Conservation (phyloP, 2,888 invertebrate genomes). For the Eueremaeus valkanovi region DNA sequence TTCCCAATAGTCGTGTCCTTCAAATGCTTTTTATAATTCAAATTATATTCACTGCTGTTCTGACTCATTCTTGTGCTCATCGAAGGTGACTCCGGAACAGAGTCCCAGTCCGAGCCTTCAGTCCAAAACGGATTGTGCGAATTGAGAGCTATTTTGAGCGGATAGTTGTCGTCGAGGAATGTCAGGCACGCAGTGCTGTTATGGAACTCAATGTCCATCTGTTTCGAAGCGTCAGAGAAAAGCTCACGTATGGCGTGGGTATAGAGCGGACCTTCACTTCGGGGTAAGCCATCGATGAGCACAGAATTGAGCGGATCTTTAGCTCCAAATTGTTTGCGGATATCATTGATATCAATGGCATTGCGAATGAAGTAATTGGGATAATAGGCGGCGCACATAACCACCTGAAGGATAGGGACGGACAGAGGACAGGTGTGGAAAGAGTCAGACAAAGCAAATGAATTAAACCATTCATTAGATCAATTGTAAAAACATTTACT, state of each 20-base stretch:
- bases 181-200: conserved; percentile 39
- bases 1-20: conserved; percentile 19
- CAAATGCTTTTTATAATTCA: background rate
- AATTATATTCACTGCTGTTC: too few relatives aligned
- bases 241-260: conserved; percentile 45
- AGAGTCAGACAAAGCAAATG: background rate
- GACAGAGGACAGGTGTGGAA: conserved; percentile 41
- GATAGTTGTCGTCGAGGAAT: conserved; percentile 13
- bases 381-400: conserved; percentile 82
- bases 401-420: too few relatives aligned
- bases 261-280: conserved; percentile 52
- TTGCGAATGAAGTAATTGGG: conserved; percentile 78
- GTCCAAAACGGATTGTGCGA: background rate
- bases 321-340: conserved; percentile 50
- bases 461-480: background rate
- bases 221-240: conserved; percentile 37
- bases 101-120: too few relatives aligned
- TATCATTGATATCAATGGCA: conserved; percentile 44
- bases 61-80: too few relatives aligned
- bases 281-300: conserved; percentile 54
- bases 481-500: too few relatives aligned
- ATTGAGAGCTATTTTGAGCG: background rate
- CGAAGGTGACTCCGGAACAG: background rate
- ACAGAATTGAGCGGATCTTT: conserved; percentile 73
- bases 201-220: conserved; percentile 58